A percentile compares a stretch with the other conserved stretches of the same genome.
These are phyloP conservation scores for Sebastes jordani DNA, from an alignment of 2,797 vertebrate genomes.

Conservation along the genomic window DNA sequence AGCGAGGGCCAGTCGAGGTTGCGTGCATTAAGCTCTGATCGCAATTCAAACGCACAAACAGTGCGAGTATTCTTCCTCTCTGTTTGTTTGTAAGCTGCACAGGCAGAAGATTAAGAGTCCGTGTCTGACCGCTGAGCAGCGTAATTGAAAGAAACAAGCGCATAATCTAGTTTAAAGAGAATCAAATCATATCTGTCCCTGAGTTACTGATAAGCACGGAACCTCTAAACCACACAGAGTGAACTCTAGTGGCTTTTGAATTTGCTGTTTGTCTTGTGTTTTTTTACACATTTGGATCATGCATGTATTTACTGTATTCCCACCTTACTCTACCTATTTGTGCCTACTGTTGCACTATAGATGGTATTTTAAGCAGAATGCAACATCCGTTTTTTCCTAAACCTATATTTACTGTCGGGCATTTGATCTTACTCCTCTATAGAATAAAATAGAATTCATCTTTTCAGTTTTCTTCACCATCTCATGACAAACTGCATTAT, in stretches of 20 bases:
- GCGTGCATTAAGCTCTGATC: not conserved
- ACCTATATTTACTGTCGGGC: not conserved
- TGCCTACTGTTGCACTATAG: not conserved
- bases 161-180: conserved; percentile 65
- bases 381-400: not conserved
- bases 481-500: not conserved
- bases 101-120: conserved; percentile 38
- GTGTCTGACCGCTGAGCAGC: conserved; percentile 30
- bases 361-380: not conserved
- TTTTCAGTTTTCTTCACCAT: not conserved
- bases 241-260: not conserved
- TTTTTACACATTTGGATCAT: conserved; percentile 3
- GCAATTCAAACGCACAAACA: conserved; percentile 15
- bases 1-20: conserved; percentile 21
- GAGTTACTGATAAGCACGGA: conserved; percentile 37
- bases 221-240: not conserved
- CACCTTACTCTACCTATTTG: not conserved
- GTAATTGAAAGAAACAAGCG: conserved; percentile 63
- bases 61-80: not conserved
- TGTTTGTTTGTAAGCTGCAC: not conserved
- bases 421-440: not conserved
- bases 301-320: not conserved
- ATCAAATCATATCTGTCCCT: conserved; percentile 60
- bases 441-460: not conserved
- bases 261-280: conserved; percentile 27